Conservation (phyloP, 2,113 vertebrate species). For the Mesitornis unicolor region DNA sequence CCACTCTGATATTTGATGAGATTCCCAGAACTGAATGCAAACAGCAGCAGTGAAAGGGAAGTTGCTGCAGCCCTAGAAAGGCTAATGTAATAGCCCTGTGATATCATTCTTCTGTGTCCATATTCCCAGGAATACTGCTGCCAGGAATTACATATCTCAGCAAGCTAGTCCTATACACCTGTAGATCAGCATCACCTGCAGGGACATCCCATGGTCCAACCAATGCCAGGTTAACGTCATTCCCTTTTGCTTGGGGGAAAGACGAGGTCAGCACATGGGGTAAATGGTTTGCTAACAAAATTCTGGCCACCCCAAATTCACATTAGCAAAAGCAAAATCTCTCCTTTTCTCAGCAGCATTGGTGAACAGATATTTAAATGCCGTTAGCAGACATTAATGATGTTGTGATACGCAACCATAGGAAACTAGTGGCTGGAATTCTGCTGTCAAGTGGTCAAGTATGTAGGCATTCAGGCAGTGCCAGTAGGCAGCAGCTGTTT, state of each 20-base stretch:
- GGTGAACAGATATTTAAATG: not conserved
- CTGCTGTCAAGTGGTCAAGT: slow-evolving; percentile 13
- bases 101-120: not conserved
- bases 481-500: slow-evolving; percentile 36
- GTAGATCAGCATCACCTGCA: not conserved
- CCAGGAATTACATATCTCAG: not conserved
- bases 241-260: not conserved
- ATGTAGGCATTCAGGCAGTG: not conserved
- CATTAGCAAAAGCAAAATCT: not conserved
- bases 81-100: not conserved
- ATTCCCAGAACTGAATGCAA: not conserved
- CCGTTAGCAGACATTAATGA: not conserved
- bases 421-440: slow-evolving; percentile 38
- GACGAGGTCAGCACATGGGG: fast-evolving
- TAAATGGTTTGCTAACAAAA: not conserved
- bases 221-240: not conserved
- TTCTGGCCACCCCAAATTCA: not conserved
- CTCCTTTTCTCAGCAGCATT: not conserved
- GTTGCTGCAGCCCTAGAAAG: not conserved
- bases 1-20: not conserved
- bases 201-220: not conserved
- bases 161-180: not conserved
- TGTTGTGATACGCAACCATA: not conserved
- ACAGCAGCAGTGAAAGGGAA: not conserved
- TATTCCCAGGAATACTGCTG: not conserved